Evolutionary conservation across 2,797 vertebrate species (phyloP).

Genomic region (Parotocinclus haroldoi): DNA sequence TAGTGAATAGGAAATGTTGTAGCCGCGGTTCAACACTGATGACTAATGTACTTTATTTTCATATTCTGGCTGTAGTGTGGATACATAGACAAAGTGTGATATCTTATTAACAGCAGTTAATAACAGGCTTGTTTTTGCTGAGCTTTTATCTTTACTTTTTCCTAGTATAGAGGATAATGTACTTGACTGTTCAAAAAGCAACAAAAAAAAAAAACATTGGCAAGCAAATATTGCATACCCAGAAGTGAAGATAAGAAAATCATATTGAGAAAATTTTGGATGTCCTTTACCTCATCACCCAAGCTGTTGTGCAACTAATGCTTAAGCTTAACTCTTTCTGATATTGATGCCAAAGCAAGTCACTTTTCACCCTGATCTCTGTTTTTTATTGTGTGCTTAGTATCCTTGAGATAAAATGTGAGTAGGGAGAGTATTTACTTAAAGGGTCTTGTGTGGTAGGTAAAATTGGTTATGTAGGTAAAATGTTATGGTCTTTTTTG

Average conservation of each 20-base stretch:
- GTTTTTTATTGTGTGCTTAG: constrained; percentile 5
- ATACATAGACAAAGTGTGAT: too few species aligned
- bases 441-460: neutral
- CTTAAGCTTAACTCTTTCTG: constrained; percentile 27
- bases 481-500: neutral
- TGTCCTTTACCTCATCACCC: constrained; percentile 62
- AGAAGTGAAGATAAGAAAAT: constrained; percentile 68
- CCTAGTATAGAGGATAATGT: constrained; percentile 67
- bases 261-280: constrained; percentile 76
- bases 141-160: constrained; percentile 57
- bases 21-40: too few species aligned
- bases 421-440: neutral
- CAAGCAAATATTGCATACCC: constrained; percentile 68
- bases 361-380: constrained; percentile 40
- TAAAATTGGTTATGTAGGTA: neutral
- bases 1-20: too few species aligned
- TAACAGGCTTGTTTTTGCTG: neutral
- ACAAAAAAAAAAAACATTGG: constrained; percentile 61
- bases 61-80: too few species aligned
- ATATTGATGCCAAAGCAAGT: constrained; percentile 48
- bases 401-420: neutral
- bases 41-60: too few species aligned
- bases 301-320: constrained; percentile 59
- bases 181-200: constrained; percentile 61
- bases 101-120: too few species aligned